Conservation (phyloP, 1,140 invertebrate genomes). For the Battus philenor region DNA sequence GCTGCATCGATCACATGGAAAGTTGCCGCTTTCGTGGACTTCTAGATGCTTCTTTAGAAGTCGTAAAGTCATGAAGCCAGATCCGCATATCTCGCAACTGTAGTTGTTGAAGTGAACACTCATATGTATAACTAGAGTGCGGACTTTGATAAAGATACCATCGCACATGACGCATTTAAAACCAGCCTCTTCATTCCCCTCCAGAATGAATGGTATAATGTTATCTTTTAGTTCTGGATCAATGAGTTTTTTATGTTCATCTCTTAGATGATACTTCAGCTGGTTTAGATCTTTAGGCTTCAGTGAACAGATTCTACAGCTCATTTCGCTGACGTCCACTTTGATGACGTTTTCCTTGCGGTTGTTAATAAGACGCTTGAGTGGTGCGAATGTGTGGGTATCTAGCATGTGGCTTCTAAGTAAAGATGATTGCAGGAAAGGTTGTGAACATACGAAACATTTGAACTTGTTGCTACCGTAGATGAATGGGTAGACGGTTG, state of each 20-base stretch:
- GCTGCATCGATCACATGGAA: constrained; percentile 51
- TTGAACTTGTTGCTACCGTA: constrained; percentile 65
- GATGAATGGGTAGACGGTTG: constrained; percentile 59
- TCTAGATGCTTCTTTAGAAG: constrained; percentile 73
- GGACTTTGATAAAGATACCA: constrained; percentile 74
- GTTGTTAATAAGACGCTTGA: constrained; percentile 59
- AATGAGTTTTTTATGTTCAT: constrained; percentile 48
- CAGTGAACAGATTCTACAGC: constrained; percentile 46
- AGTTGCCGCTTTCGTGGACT: constrained; percentile 71
- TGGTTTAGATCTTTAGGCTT: constrained; percentile 35
- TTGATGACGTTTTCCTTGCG: constrained; percentile 53
- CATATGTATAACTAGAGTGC: constrained; percentile 65
- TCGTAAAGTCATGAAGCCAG: constrained; percentile 72
- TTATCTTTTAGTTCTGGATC: constrained; percentile 55
- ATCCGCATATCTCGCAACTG: constrained; percentile 73
- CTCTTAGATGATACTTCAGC: constrained; percentile 52
- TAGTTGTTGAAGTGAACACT: constrained; percentile 68
- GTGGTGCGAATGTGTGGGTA: constrained; percentile 41
- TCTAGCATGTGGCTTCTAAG: constrained; percentile 52
- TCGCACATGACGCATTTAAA: constrained; percentile 77
- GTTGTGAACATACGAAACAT: constrained; percentile 59
- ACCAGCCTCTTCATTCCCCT: constrained; percentile 27
- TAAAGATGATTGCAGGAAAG: constrained; percentile 44
- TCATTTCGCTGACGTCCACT: constrained; percentile 52
- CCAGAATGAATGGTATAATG: constrained; percentile 60